These are phyloP conservation scores for Microcebus jonahi DNA, from an alignment of 2,113 vertebrate species.

Conservation along the genomic window DNA sequence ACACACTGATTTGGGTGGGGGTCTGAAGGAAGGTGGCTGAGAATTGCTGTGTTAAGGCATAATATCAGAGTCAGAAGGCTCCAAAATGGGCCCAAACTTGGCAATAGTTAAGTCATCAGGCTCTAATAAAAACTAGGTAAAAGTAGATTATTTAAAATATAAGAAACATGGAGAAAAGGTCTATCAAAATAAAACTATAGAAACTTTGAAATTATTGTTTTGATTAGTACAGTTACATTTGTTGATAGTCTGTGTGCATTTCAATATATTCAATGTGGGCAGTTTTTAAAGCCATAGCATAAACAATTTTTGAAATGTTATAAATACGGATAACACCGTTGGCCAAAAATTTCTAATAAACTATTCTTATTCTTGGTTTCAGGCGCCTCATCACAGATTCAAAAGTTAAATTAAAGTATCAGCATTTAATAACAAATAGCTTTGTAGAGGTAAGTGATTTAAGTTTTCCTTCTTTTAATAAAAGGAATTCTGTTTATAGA, in stretches of 20 bases:
- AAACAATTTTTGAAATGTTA: conserved; percentile 28
- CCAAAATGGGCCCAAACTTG: not conserved
- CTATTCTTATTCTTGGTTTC: conserved; percentile 78
- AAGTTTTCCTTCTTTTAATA: not conserved
- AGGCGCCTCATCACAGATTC: conserved; percentile 99
- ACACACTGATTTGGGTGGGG: not conserved
- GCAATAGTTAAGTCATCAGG: not conserved
- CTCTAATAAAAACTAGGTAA: not conserved
- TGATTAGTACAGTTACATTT: not conserved
- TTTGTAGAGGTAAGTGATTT: conserved; percentile 98
- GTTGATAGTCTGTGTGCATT: not conserved
- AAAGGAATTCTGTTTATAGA: not conserved
- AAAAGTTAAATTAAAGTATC: conserved; percentile 99
- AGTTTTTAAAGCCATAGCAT: not conserved
- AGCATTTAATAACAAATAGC: conserved; percentile 99
- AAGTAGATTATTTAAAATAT: not conserved
- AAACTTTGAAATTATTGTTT: conserved; percentile 33
- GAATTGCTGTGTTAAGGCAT: not conserved
- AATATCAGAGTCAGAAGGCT: conserved; percentile 4
- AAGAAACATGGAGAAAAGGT: not conserved
- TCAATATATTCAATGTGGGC: not conserved
- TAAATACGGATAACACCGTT: conserved; percentile 24
- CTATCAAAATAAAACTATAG: conserved; percentile 9
- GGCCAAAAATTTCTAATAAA: conserved; percentile 10
- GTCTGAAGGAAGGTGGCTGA: not conserved